Evolutionary conservation across 2,888 invertebrate genomes (phyloP), one percentile per base, ranked within the genome.

Genomic region (Lasioglossum morio): DNA sequence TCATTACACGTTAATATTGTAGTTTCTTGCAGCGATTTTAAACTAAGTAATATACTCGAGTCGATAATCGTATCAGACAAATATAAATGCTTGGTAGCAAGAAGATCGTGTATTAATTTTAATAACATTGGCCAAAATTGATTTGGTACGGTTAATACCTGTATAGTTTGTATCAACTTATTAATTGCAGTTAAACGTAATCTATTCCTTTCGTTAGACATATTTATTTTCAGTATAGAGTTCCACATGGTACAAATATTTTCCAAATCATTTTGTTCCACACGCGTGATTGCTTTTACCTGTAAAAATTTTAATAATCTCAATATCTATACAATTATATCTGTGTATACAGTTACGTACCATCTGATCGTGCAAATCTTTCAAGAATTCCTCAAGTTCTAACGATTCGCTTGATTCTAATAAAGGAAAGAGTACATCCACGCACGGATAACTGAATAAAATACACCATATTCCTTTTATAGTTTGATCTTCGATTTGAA

Each of bases 191-290:
- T n/a, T 30, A 88, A 83, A 43, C 93, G 90, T 48, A 88, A 75
- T 84, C 90, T 92, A 72, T 91, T 92, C n/a, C 92, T 91, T 30
- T 81, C 74, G 4, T 75, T 77, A 70, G 92, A 91, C 90, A 92
- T 92, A 70, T 91, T 87, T 40, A 86, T 88, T 86, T 92, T 92
- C 63, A 93, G 86, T 77, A 94, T 84, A 69, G 84, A 89, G 48
- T 91, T 91, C 94, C 94, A 95, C 63, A 94, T 90, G 5, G 79
- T 66, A 53, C 91, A 84, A 43, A 85, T 78, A 80, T 91, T 93
- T 60, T 86, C 81, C 53, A 94, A 86, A 37, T 75, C 43, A 63
- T 77, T 27, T 70, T 88, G 79, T 73, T 92, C 79, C 14, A 75
- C 53, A 72, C 87, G 86, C 27, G 80, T 46, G 5, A 92, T 85